Base-by-base conservation (phyloP, 2,888 invertebrate genomes). In the Tillus elongatus region DNA sequence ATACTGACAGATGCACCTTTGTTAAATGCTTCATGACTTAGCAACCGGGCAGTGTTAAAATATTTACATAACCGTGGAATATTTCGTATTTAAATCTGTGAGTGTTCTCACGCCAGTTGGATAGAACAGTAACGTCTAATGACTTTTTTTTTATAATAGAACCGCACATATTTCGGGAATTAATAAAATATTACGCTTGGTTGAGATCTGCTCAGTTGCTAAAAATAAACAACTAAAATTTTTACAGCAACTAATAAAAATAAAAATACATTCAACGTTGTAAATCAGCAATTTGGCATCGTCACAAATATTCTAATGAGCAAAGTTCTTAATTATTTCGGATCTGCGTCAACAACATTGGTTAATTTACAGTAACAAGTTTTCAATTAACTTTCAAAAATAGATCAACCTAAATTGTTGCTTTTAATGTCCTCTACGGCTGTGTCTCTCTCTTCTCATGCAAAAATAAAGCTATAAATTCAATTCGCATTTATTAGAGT, bases 201-300 rank as follows among this genome's bases (percentile, higher is more conserved):
- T n/a, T 19, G 6, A 19, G 6, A 19, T n/a, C n/a, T n/a, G 24
- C 24, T 19, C 24, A 19, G 24, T n/a, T 19, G 24, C 24, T 19
- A 19, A 19, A 19, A 19, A 19, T 19, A 19, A 19, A 19, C n/a
- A 19, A n/a, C 6, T 19, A 19, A 19, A 19, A 19, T 8, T 19
- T 19, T 19, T 19, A 19, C 24, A 19, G 24, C 24, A 19, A 19
- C 24, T 19, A 19, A 19, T 19, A 19, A 19, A 19, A 19, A 19
- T 19, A 19, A 19, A 19, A 19, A 19, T 19, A 19, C 24, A 19
- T 19, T 19, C 24, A n/a, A n/a, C 24, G 24, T 19, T 19, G 24
- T 19, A 19, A 19, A 19, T 19, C 24, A 19, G 24, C 24, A 19
- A 19, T 19, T 19, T 19, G 24, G 24, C 24, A 8, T 19, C 24